Conservation (phyloP, 2,797 vertebrate species). For the Crocidura indochinensis region DNA sequence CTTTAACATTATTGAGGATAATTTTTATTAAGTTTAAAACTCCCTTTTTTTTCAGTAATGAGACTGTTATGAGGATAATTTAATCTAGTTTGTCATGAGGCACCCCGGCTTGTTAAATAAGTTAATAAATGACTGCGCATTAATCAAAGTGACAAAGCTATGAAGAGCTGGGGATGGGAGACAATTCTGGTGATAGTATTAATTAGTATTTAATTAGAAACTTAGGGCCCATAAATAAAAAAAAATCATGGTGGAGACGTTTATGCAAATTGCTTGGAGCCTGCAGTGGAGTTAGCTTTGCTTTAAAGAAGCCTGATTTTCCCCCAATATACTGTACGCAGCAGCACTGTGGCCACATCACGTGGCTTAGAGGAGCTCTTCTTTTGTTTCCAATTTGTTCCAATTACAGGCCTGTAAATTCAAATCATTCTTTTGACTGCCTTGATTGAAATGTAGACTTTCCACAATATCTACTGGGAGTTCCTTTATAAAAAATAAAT, state of each 20-base stretch:
- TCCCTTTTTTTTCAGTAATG: slow-evolving; percentile 90
- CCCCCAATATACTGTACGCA: slow-evolving; percentile 54
- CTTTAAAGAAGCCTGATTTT: slow-evolving; percentile 84
- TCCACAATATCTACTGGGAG: slow-evolving; percentile 71
- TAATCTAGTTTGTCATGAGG: slow-evolving; percentile 96
- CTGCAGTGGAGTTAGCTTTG: slow-evolving; percentile 82
- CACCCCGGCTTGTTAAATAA: slow-evolving; percentile 94
- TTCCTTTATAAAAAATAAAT: slow-evolving; percentile 22
- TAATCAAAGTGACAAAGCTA: slow-evolving; percentile 97
- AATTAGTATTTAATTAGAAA: slow-evolving; percentile 99
- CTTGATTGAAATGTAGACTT: slow-evolving; percentile 74
- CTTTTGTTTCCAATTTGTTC: slow-evolving; percentile 83
- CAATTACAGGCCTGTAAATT: slow-evolving; percentile 74
- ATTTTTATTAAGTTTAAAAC: slow-evolving; percentile 97
- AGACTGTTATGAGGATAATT: slow-evolving; percentile 93
- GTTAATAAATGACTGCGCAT: slow-evolving; percentile 97
- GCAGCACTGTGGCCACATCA: slow-evolving; percentile 79
- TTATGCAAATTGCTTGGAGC: slow-evolving; percentile 90
- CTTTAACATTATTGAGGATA: slow-evolving; percentile 94
- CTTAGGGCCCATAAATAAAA: slow-evolving; percentile 95
- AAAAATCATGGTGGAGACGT: slow-evolving; percentile 89
- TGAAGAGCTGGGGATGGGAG: slow-evolving; percentile 94
- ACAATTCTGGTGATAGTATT: slow-evolving; percentile 96
- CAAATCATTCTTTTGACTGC: slow-evolving; percentile 78
- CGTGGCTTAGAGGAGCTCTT: slow-evolving; percentile 66